These are phyloP conservation scores for Leptinotarsa juncta DNA, from an alignment of 2,888 invertebrate species.

Conservation along the genomic window DNA sequence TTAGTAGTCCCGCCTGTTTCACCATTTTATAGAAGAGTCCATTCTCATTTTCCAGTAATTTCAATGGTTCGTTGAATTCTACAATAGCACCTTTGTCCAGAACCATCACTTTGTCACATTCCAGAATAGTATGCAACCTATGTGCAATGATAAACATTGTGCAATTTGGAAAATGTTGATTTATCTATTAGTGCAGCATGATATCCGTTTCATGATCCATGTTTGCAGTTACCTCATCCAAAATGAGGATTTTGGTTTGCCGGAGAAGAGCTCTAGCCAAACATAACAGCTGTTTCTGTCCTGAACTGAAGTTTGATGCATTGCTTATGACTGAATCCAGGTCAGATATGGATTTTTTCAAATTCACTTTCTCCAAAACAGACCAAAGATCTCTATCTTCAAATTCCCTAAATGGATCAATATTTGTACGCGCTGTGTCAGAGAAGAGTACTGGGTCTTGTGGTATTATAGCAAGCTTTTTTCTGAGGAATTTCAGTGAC, in stretches of 20 bases:
- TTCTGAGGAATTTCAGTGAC: conserved; percentile 78
- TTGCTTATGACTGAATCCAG: conserved; percentile 64
- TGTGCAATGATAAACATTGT: conserved; percentile 68
- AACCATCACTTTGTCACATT: conserved; percentile 68
- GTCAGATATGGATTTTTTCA: conserved; percentile 76
- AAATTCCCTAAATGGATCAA: conserved; percentile 86
- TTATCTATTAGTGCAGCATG: conserved; percentile 68
- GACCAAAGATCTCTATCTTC: conserved; percentile 85
- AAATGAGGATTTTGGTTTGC: conserved; percentile 66
- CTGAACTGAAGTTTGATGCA: conserved; percentile 65
- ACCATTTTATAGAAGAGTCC: conserved; percentile 76
- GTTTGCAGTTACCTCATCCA: conserved; percentile 71
- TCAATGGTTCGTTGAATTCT: conserved; percentile 53
- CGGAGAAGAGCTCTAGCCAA: conserved; percentile 68
- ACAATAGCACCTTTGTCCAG: conserved; percentile 66
- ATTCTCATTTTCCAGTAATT: conserved; percentile 69
- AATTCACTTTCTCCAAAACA: conserved; percentile 76
- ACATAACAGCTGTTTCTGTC: conserved; percentile 70
- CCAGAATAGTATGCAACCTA: conserved; percentile 67
- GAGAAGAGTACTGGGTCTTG: conserved; percentile 89
- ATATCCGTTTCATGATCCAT: conserved; percentile 68
- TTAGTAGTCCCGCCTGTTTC: conserved; percentile 73
- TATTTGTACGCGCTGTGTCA: conserved; percentile 85
- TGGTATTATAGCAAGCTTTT: conserved; percentile 84
- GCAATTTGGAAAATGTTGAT: conserved; percentile 67